Percentiles rank a stretch among this genome's conserved stretches.
phyloP scores from a whole-genome alignment of 2,113 vertebrate species.

The Ancistrus triradiatus region DNA sequence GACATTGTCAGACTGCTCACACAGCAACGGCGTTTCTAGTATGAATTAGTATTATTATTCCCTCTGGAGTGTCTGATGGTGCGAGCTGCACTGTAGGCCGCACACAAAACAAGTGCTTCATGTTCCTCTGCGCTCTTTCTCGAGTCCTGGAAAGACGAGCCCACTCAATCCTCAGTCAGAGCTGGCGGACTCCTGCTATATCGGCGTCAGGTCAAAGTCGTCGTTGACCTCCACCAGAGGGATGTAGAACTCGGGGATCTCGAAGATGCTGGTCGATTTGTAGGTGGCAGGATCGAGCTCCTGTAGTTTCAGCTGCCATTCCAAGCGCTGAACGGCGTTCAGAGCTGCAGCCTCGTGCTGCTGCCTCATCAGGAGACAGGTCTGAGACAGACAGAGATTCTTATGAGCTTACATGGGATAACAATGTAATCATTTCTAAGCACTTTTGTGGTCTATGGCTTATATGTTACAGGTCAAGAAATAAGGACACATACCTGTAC shows the following conservation, averaged over 20 bases:
- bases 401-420: neutral
- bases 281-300: constrained; percentile 94
- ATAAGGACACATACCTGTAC: too few relatives aligned
- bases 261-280: constrained; percentile 97
- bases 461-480: too few relatives aligned
- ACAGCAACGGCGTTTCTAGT: neutral
- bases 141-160: constrained; percentile 14
- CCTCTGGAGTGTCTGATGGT: constrained; percentile 44
- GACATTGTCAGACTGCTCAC: neutral
- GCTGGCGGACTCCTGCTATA: constrained; percentile 67
- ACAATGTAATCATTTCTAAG: too few relatives aligned
- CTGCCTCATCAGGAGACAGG: constrained; percentile 96
- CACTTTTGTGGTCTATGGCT: too few relatives aligned
- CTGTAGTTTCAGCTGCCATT: constrained; percentile 98
- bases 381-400: constrained; percentile 65
- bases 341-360: constrained; percentile 97
- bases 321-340: constrained; percentile 93
- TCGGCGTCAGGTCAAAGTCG: constrained; percentile 96
- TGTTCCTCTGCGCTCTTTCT: constrained; percentile 24
- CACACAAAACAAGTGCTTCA: constrained; percentile 60
- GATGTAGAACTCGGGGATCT: constrained; percentile 97
- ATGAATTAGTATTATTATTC: neutral
- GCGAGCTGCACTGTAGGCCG: constrained; percentile 9
- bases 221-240: constrained; percentile 98
- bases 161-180: neutral